Evolutionary conservation across 2,797 vertebrate genomes (phyloP), one percentile per base, ranked within the genome.

Genomic region (Phyllotis vaccarum): DNA sequence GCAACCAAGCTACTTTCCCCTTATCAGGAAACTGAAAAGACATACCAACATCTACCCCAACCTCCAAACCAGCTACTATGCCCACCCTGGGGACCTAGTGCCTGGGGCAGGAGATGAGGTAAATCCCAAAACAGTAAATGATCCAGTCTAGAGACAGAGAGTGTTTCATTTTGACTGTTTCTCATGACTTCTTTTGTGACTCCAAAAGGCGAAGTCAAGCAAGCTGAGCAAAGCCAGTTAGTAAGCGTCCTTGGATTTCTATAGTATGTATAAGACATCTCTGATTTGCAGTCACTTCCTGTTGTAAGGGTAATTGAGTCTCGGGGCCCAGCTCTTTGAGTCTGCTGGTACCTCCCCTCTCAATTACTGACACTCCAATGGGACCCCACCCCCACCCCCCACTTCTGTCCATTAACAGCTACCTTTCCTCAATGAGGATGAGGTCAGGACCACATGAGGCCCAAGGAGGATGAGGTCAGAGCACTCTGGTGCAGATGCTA

Each of bases 381-480:
- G 54, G 72, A 40, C 12, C 68, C 8, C 2, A 46, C 1, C 8
- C 2, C 54, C 1, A 0, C 27, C 17, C n/a, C 27, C 22, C n/a
- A 46, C 60, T 43, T 78, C 72, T 5, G 24, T 31, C 43, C 40
- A 64, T 70, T 75, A 87, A 78, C 94, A 90, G 80, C 87, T 58
- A 43, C 79, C 83, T 87, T 83, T 78, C 54, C 88, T 78, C 58
- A 24, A 83, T 24, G 91, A 94, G 83, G 91, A n/a, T 2, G 16
- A 95, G 95, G 92, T 88, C 92, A 92, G 95, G 91, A 79, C 79
- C 24, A 0, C 74, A 0, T 80, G 90, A 56, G 81, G 86, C 95
- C 98, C 96, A 95, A 98, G 97, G 98, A 98, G 97, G 93, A 98
- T 52, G 94, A 10, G 98, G 98, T 97, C 97, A 97, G 89, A 49